Evolutionary conservation across 1,140 invertebrate genomes (phyloP).

Genomic region (Anoplophora glabripennis): DNA sequence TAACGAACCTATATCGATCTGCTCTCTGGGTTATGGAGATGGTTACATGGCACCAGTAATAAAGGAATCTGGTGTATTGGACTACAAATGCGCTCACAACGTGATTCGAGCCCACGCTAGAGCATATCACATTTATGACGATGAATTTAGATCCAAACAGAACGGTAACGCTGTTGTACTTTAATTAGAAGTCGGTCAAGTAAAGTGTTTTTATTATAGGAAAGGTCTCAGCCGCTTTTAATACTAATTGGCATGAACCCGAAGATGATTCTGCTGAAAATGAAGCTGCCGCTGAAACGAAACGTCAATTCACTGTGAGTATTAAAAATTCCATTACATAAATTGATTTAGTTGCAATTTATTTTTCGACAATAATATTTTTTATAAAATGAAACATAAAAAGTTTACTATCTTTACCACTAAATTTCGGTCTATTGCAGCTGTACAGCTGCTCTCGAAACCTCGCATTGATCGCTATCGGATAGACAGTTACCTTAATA

Average conservation of each 20-base stretch:
- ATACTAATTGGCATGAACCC: slow-evolving; percentile 50
- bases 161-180: slow-evolving; percentile 1
- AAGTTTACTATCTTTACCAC: no score
- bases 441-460: no score
- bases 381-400: no score
- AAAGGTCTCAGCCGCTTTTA: slow-evolving; percentile 32
- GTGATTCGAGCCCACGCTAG: slow-evolving; percentile 55
- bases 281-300: slow-evolving; percentile 20
- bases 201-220: slow-evolving; percentile 17
- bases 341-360: no score
- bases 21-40: no score
- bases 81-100: slow-evolving; percentile 56
- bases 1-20: slow-evolving; percentile 47
- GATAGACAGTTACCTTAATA: no score
- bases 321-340: no score
- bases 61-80: slow-evolving; percentile 53
- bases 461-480: no score
- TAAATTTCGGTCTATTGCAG: no score
- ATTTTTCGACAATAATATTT: no score
- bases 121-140: slow-evolving; percentile 55
- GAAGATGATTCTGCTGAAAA: slow-evolving; percentile 11
- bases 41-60: slow-evolving; percentile 39
- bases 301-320: slow-evolving; percentile 28
- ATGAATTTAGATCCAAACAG: slow-evolving; percentile 42
- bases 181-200: no score